Evolutionary conservation across 2,797 vertebrate species (phyloP).

Genomic region (Mormyrops boulengeri): DNA sequence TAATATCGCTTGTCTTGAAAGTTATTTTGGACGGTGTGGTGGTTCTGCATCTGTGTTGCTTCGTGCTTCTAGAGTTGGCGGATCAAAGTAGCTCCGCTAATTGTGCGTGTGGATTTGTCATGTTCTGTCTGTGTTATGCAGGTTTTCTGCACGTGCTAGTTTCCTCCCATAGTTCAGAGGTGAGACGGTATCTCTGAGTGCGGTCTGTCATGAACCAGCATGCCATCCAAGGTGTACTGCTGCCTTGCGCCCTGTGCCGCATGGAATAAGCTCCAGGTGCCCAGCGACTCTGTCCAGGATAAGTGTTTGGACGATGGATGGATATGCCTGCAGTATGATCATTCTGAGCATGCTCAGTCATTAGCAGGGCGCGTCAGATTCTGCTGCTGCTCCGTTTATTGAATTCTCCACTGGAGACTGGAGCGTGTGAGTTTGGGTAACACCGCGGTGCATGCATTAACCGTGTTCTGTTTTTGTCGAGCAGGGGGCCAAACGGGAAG

Average conservation of each 20-base stretch:
- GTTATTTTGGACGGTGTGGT: not conserved
- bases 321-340: not conserved
- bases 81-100: not conserved
- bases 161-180: not conserved
- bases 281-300: not conserved
- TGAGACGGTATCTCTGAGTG: not conserved
- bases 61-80: not conserved
- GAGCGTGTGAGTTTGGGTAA: not conserved
- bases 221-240: not conserved
- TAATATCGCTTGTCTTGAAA: not conserved
- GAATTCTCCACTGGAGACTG: not conserved
- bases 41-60: not conserved
- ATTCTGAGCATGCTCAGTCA: not conserved
- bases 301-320: not conserved
- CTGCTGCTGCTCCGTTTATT: not conserved
- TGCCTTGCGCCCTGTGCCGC: not conserved
- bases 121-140: not conserved
- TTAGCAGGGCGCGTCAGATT: not conserved
- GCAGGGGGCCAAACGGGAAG: not conserved
- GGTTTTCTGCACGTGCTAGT: not conserved
- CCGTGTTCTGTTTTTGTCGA: not conserved
- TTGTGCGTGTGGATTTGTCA: not conserved
- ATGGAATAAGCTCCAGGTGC: not conserved
- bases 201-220: not conserved
- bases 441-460: not conserved